Conservation (phyloP, 2,888 invertebrate species). For the Cylindroiulus punctatus region DNA sequence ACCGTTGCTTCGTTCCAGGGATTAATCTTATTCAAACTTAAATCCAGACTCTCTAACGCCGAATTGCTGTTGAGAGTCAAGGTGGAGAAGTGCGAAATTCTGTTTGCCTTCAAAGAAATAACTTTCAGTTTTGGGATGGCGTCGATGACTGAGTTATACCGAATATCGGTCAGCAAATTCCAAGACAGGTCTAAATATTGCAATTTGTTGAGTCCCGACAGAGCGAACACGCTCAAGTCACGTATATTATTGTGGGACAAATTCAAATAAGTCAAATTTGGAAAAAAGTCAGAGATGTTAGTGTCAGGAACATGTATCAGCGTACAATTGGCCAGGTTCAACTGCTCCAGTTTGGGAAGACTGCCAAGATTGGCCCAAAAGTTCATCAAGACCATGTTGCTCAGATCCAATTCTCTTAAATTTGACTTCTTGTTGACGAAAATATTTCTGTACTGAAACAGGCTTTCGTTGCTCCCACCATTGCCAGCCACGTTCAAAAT, state of each 20-base stretch:
- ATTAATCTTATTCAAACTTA: neutral
- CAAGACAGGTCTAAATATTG: neutral
- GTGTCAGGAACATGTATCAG: neutral
- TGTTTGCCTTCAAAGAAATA: neutral
- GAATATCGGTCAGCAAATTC: neutral
- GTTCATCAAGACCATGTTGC: constrained; percentile 5
- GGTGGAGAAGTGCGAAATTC: neutral
- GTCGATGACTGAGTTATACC: neutral
- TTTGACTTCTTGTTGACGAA: neutral
- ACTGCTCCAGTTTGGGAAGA: neutral
- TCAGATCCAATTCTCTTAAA: constrained; percentile 39
- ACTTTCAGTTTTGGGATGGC: neutral
- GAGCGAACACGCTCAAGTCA: neutral
- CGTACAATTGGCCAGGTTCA: neutral
- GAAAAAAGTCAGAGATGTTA: neutral
- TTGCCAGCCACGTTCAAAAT: neutral
- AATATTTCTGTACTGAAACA: neutral
- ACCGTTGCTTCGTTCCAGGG: neutral
- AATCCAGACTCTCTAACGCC: neutral
- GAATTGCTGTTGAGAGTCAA: neutral
- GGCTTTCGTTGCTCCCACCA: neutral
- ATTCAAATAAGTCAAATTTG: constrained; percentile 11
- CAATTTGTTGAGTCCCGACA: neutral
- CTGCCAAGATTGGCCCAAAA: neutral
- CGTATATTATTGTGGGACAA: neutral